Evolutionary conservation across 2,888 invertebrate genomes (phyloP).

Genomic region (Dynastes grantii): DNA sequence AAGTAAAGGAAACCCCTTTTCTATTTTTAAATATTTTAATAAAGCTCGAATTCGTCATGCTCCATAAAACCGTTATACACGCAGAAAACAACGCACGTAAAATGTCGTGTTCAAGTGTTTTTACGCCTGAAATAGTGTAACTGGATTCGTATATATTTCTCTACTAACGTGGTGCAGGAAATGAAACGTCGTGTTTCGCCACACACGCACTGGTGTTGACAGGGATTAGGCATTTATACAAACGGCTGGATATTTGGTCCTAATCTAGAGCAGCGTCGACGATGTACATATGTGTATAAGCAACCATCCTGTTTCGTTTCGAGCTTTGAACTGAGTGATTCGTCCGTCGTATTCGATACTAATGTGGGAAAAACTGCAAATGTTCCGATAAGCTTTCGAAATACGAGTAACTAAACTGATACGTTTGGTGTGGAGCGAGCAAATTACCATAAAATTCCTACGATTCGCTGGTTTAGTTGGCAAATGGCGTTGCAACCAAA

Average conservation of each 20-base stretch:
- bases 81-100: slow-evolving; percentile 21
- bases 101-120: slow-evolving; percentile 17
- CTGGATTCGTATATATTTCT: slow-evolving; percentile 31
- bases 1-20: not conserved
- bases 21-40: slow-evolving; percentile 7
- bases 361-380: slow-evolving; percentile 46
- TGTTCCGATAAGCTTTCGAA: slow-evolving; percentile 37
- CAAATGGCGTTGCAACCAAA: not conserved
- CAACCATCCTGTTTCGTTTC: slow-evolving; percentile 8
- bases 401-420: slow-evolving; percentile 29
- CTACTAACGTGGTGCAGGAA: slow-evolving; percentile 27
- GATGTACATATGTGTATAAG: slow-evolving; percentile 20
- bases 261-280: slow-evolving; percentile 37
- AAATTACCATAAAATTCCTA: slow-evolving; percentile 23
- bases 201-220: slow-evolving; percentile 52
- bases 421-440: slow-evolving; percentile 20
- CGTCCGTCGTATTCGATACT: slow-evolving; percentile 37
- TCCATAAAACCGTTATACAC: slow-evolving; percentile 2
- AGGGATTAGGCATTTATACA: slow-evolving; percentile 56
- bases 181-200: slow-evolving; percentile 41
- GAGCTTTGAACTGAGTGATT: slow-evolving; percentile 42
- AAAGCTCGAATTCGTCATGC: not conserved
- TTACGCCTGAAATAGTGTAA: slow-evolving; percentile 35
- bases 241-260: slow-evolving; percentile 44
- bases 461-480: not conserved